These are phyloP conservation scores for Anthoptus insignis DNA, from an alignment of 2,888 invertebrate genomes.

Conservation along the genomic window DNA sequence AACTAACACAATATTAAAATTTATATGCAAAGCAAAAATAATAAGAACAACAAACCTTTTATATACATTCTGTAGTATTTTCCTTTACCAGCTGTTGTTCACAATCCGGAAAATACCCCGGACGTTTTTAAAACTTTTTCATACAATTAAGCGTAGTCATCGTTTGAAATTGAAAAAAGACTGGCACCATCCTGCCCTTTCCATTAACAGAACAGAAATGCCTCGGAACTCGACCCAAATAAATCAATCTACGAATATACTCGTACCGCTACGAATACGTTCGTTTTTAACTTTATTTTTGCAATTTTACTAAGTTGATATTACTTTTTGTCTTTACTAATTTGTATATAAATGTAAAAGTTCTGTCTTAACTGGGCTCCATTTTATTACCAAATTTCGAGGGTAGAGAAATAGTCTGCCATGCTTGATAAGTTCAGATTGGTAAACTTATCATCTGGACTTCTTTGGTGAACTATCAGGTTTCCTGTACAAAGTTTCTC, in stretches of 20 bases:
- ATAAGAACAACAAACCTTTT: too few relatives aligned
- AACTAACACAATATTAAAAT: too few relatives aligned
- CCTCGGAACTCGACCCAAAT: slow-evolving; percentile 66
- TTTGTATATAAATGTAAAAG: too few relatives aligned
- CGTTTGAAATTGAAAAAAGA: slow-evolving; percentile 68
- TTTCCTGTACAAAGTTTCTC: too few relatives aligned
- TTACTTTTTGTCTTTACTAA: too few relatives aligned
- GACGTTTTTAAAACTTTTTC: slow-evolving; percentile 52
- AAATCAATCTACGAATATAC: slow-evolving; percentile 70
- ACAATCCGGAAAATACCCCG: slow-evolving; percentile 45
- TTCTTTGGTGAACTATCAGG: too few relatives aligned
- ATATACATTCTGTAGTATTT: slow-evolving; percentile 6
- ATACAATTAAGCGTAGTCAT: slow-evolving; percentile 64
- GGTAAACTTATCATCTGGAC: too few relatives aligned
- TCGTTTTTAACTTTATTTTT: not conserved
- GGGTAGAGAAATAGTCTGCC: too few relatives aligned
- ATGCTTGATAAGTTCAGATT: too few relatives aligned
- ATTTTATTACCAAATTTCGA: too few relatives aligned
- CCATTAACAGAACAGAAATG: slow-evolving; percentile 72
- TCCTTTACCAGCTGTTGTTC: slow-evolving; percentile 9
- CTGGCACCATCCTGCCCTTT: slow-evolving; percentile 67
- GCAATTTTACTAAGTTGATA: not conserved
- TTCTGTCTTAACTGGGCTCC: too few relatives aligned
- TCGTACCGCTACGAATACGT: slow-evolving; percentile 2
- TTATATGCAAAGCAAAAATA: too few relatives aligned